phyloP scores from a whole-genome alignment of 2,113 vertebrate species.

The Notarius lentiginosus region DNA sequence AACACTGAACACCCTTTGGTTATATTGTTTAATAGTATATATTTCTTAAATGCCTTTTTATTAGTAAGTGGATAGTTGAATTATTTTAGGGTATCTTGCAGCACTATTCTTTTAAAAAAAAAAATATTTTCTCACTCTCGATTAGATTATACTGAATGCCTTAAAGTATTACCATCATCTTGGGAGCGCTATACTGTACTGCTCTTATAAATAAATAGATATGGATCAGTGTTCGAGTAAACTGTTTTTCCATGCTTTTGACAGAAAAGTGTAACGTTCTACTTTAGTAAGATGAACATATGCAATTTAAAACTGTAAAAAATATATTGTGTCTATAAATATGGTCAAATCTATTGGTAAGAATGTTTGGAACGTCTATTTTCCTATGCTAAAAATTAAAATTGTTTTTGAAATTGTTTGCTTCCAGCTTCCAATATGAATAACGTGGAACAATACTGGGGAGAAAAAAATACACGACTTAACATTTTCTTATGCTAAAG shows the following conservation, averaged over 20 bases:
- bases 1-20: conserved; percentile 41
- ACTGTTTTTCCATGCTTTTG: conserved; percentile 24
- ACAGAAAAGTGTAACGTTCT: conserved; percentile 18
- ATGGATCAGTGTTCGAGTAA: conserved; percentile 25
- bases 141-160: conserved; percentile 42
- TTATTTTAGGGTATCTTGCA: conserved; percentile 41
- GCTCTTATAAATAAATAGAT: conserved; percentile 18
- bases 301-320: conserved; percentile 53
- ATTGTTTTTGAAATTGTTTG: conserved; percentile 37
- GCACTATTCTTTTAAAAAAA: conserved; percentile 10
- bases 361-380: conserved; percentile 51
- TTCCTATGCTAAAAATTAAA: conserved; percentile 53
- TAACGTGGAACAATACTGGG: neutral
- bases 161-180: conserved; percentile 48
- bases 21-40: conserved; percentile 25
- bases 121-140: conserved; percentile 20
- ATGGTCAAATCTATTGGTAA: conserved; percentile 44
- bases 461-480: neutral
- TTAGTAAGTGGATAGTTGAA: conserved; percentile 38
- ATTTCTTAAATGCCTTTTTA: conserved; percentile 45
- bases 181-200: conserved; percentile 27
- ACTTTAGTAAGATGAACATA: conserved; percentile 45
- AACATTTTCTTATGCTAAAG: neutral
- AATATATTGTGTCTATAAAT: conserved; percentile 15
- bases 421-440: neutral